Conservation (phyloP, 2,797 vertebrate genomes). For the Pseudochaenichthys georgianus region DNA sequence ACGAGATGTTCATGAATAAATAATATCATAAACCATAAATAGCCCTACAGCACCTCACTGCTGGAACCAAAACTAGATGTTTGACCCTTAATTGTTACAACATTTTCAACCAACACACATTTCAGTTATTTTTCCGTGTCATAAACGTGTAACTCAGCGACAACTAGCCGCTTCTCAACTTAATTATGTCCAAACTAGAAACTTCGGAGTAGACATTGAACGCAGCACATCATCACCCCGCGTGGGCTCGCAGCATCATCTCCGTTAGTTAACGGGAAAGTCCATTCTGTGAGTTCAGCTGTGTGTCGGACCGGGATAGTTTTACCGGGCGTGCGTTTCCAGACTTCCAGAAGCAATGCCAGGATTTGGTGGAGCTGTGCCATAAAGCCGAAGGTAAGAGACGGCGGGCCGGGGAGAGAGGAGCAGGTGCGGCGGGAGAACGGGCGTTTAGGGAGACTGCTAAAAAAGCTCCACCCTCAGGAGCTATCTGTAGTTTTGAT, state of each 20-base stretch:
- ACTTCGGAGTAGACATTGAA: constrained; percentile 40
- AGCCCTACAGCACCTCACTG: neutral
- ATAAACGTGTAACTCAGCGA: neutral
- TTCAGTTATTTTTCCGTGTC: fast-evolving
- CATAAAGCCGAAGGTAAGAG: constrained; percentile 72
- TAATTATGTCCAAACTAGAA: fast-evolving
- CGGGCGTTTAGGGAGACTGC: neutral
- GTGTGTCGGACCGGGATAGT: constrained; percentile 23
- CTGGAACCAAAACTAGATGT: fast-evolving
- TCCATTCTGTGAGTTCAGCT: constrained; percentile 47
- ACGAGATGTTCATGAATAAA: fast-evolving
- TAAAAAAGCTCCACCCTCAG: constrained; percentile 25
- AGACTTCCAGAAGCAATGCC: constrained; percentile 60
- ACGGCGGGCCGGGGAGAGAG: neutral
- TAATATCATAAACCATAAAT: too few species aligned
- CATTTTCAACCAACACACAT: too few species aligned
- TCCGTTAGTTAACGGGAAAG: constrained; percentile 45
- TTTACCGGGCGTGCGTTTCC: constrained; percentile 23
- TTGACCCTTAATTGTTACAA: neutral
- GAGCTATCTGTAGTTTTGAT: constrained; percentile 12
- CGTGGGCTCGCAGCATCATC: constrained; percentile 64
- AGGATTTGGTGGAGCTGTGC: constrained; percentile 57
- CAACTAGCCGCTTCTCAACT: neutral
- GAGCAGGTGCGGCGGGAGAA: constrained; percentile 21
- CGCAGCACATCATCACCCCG: constrained; percentile 49